phyloP scores from a whole-genome alignment of 2,113 vertebrate species.

The Callipepla squamata region DNA sequence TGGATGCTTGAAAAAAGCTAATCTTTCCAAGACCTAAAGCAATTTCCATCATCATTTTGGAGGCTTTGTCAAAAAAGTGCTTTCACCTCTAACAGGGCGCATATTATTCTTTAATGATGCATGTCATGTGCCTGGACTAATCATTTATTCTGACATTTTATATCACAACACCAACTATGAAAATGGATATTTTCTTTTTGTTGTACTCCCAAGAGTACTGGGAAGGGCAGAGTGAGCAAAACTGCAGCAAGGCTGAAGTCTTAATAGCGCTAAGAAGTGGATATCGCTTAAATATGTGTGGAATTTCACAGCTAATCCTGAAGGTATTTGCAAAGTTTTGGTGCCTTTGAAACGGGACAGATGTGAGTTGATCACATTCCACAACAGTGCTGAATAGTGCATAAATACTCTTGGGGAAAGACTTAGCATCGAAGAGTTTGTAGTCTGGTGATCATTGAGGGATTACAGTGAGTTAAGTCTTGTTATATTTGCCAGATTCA shows the following conservation, averaged over 20 bases:
- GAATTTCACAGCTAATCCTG: not conserved
- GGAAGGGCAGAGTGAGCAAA: not conserved
- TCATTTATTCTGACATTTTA: not conserved
- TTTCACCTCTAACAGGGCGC: slow-evolving; percentile 24
- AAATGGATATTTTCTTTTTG: not conserved
- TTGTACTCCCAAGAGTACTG: not conserved
- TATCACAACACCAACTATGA: not conserved
- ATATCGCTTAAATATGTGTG: not conserved
- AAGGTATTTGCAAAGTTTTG: not conserved
- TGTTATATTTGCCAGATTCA: not conserved
- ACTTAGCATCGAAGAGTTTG: not conserved
- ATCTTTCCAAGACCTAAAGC: not conserved
- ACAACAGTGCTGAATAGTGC: not conserved
- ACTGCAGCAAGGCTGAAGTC: not conserved
- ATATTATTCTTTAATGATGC: slow-evolving; percentile 40
- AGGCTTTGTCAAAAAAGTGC: slow-evolving; percentile 20
- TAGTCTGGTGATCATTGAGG: not conserved
- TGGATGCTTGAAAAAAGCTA: not conserved
- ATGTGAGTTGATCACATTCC: not conserved
- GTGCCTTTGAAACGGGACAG: not conserved
- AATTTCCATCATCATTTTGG: not conserved
- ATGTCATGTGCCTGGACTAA: slow-evolving; percentile 11
- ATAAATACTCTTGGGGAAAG: not conserved
- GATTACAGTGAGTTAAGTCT: not conserved
- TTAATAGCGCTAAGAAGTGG: not conserved